A percentile compares a stretch with the other conserved stretches of the same genome.
These are phyloP conservation scores for Oceanodroma tethys DNA, from an alignment of 2,113 vertebrate species.

Conservation along the genomic window DNA sequence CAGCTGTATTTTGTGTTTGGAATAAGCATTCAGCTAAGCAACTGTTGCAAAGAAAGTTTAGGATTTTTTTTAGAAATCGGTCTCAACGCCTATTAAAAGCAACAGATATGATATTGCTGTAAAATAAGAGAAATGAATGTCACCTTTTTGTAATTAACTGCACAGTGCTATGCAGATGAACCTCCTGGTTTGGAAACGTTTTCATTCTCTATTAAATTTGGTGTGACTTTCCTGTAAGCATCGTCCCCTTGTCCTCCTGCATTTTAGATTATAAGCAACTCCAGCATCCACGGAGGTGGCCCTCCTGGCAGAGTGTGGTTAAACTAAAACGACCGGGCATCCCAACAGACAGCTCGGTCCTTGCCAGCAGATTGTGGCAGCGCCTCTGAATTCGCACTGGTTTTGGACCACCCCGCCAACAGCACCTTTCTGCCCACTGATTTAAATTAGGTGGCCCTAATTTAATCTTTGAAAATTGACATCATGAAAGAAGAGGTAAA, in stretches of 20 bases:
- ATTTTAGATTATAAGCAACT: neutral
- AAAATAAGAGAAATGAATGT: neutral
- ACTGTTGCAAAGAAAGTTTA: neutral
- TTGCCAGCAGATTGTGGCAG: neutral
- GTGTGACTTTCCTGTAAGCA: neutral
- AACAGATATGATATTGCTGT: neutral
- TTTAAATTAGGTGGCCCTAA: neutral
- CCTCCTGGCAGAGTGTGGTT: neutral
- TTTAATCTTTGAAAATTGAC: neutral
- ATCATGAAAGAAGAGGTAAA: neutral
- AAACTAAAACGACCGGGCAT: rapidly evolving
- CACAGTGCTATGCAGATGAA: neutral
- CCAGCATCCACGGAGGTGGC: neutral
- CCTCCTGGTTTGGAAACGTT: neutral
- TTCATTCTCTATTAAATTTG: neutral
- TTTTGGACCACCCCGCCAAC: neutral
- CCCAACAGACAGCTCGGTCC: neutral
- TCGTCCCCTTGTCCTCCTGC: neutral
- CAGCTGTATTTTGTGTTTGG: neutral
- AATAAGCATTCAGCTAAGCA: neutral
- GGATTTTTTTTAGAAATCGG: neutral
- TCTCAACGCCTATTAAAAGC: neutral
- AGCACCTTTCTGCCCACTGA: neutral
- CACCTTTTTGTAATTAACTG: neutral
- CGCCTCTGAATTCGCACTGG: rapidly evolving